A percentile compares a stretch with the other conserved stretches of the same genome.
Conservation (phyloP, 2,113 vertebrate species). For the Tetrax tetrax region DNA sequence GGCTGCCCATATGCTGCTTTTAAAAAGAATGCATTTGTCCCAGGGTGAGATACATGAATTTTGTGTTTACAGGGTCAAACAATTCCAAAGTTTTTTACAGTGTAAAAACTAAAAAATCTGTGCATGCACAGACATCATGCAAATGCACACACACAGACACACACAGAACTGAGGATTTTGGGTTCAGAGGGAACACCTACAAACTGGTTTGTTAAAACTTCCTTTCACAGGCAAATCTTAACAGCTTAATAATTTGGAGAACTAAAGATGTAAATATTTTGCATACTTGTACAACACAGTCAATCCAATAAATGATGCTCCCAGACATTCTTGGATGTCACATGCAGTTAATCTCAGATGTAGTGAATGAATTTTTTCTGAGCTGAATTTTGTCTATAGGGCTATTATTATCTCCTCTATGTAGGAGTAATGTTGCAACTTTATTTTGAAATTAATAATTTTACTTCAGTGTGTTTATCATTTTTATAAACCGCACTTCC, state of each 20-base stretch:
- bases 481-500: not conserved
- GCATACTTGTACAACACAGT: constrained; percentile 71
- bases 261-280: constrained; percentile 75
- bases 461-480: not conserved
- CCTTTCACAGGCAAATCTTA: constrained; percentile 69
- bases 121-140: constrained; percentile 21
- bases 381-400: constrained; percentile 17
- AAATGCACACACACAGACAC: not conserved
- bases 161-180: constrained; percentile 28
- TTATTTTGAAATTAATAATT: constrained; percentile 13
- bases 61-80: constrained; percentile 82
- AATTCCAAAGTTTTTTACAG: constrained; percentile 75
- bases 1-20: constrained; percentile 87
- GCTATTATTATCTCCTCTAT: constrained; percentile 2
- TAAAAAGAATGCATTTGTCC: constrained; percentile 83
- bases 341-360: constrained; percentile 47
- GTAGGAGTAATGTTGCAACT: not conserved
- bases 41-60: constrained; percentile 82
- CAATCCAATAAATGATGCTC: constrained; percentile 70
- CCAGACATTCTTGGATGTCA: constrained; percentile 58
- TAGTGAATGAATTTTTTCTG: constrained; percentile 32
- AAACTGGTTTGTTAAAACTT: constrained; percentile 70
- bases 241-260: constrained; percentile 69
- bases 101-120: constrained; percentile 73
- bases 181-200: constrained; percentile 61